Evolutionary conservation across 2,797 vertebrate species (phyloP), one percentile per base, ranked within the genome.

Genomic region (Pampus argenteus): DNA sequence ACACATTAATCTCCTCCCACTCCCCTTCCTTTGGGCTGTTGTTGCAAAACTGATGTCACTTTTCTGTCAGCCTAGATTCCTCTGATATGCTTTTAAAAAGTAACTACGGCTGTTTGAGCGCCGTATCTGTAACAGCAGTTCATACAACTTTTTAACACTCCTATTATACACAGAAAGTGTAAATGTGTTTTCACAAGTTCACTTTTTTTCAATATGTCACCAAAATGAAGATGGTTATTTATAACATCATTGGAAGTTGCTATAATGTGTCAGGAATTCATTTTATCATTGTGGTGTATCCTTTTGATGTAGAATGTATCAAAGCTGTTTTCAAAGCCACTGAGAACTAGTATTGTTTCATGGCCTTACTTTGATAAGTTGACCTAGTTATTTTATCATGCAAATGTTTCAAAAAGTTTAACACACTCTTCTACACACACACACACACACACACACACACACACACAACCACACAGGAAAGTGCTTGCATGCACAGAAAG

Each of bases 291-390:
- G 75, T 69, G 50, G 59, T 65, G 20, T 66, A 38, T 71, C 51
- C 60, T 71, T 86, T 84, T 84, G 69, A 88, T 87, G 63, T 79
- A 74, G 86, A 83, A 78, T 84, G 62, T 77, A 87, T 86, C 74
- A 83, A 68, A 82, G 74, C 61, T 48, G 14, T 71, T 85, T 78
- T 84, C 62, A 76, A 81, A 83, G 77, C 73, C 72, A 73, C 38
- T 68, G 72, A 72, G 42, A 74, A 66, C 59, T 49, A 11, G 56
- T 62, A 74, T 49, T 66, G 68, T 78, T 74, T 74, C 76, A 66
- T 71, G 65, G 72, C 63, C 77, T 67, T 62, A 62, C 81, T 87
- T 83, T 84, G 65, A 76, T 63, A 68, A 86, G 60, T 50, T 77
- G 83, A 83, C 84, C 83, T 40, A 85, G 26, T 78, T 87, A 47